Conservation (phyloP, 2,888 invertebrate species). For the Eubasilissa splendida region DNA sequence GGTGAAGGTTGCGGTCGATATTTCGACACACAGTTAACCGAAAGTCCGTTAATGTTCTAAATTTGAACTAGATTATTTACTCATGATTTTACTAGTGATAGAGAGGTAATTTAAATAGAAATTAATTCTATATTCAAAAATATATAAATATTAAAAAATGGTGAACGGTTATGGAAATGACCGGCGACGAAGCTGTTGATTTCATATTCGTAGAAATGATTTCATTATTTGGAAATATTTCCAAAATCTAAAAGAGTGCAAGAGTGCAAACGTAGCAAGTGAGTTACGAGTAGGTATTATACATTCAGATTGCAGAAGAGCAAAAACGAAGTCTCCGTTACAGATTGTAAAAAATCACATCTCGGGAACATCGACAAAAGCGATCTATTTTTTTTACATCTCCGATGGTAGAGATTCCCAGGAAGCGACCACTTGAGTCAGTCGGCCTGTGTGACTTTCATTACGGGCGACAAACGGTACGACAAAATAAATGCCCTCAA, state of each 20-base stretch:
- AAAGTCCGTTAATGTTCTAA: no score
- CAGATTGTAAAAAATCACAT: background rate
- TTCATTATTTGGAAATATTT: background rate
- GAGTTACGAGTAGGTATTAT: background rate
- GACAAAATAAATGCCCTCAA: constrained; percentile 17
- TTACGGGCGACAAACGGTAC: constrained; percentile 21
- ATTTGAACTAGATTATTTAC: no score
- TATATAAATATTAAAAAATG: no score
- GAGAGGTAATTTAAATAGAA: no score
- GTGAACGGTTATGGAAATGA: no score
- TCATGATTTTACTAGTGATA: no score
- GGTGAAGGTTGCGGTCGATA: background rate
- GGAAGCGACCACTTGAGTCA: constrained; percentile 53
- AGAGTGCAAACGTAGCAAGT: background rate
- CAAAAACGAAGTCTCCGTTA: constrained; percentile 17
- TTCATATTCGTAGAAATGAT: background rate
- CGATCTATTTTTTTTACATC: constrained; percentile 4
- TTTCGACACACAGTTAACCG: background rate
- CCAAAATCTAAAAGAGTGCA: background rate
- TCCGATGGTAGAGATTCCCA: constrained; percentile 32
- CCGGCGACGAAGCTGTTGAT: no score
- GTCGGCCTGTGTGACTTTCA: constrained; percentile 16
- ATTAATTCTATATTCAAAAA: no score
- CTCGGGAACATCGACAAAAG: background rate
- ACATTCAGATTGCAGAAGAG: background rate